A percentile compares a stretch with the other conserved stretches of the same genome.
phyloP scores from a whole-genome alignment of 2,888 invertebrate genomes.

The Morpho helenor region DNA sequence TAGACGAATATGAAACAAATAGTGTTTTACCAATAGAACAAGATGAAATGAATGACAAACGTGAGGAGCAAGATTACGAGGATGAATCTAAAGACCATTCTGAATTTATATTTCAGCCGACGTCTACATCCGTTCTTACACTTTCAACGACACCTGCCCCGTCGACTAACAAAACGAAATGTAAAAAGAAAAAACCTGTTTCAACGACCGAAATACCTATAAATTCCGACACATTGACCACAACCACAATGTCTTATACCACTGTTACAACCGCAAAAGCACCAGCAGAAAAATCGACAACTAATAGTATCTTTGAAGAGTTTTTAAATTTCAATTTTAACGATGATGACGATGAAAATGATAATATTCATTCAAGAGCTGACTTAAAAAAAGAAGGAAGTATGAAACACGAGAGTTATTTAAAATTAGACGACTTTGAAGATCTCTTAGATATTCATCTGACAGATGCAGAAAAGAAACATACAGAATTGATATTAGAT shows the following conservation, averaged over 20 bases:
- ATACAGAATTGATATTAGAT: conserved; percentile 31
- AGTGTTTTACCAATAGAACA: conserved; percentile 30
- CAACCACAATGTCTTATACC: conserved; percentile 19
- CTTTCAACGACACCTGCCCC: conserved; percentile 35
- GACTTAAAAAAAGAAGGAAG: conserved; percentile 45
- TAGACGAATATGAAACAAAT: conserved; percentile 34
- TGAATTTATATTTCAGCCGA: conserved; percentile 51
- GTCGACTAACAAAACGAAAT: conserved; percentile 62
- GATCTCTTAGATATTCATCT: conserved; percentile 50
- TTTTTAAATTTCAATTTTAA: conserved; percentile 53
- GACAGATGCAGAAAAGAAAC: conserved; percentile 37
- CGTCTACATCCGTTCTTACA: conserved; percentile 30
- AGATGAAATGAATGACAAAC: conserved; percentile 19
- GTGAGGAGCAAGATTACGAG: conserved; percentile 31
- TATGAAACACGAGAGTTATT: conserved; percentile 44
- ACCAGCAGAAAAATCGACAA: conserved; percentile 37
- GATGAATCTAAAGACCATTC: conserved; percentile 47
- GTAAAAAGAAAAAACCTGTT: conserved; percentile 61
- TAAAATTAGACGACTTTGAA: conserved; percentile 52
- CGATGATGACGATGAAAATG: conserved; percentile 32
- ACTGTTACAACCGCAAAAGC: conserved; percentile 31
- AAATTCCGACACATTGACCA: conserved; percentile 24
- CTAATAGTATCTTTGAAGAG: conserved; percentile 52
- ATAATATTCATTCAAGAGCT: conserved; percentile 28
- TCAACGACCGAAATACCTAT: conserved; percentile 34